Base-by-base conservation (phyloP, 2,888 invertebrate species). In the Lampropteryx suffumata region DNA sequence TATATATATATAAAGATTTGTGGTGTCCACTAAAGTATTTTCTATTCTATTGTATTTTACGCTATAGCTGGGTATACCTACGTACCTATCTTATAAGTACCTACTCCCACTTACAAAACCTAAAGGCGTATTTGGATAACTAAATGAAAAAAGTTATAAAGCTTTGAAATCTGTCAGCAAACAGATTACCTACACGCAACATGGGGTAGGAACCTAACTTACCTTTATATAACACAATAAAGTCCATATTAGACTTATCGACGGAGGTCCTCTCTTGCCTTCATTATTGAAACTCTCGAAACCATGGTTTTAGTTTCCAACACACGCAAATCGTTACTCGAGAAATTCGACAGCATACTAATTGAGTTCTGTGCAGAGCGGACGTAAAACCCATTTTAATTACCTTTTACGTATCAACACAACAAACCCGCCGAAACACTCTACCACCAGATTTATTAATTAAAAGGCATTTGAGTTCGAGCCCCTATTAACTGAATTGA, bases 371-470 rank as follows among this genome's bases (percentile, higher is more conserved):
- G 56, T 55, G 55, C 61, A 55, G 55, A 45, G 49, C 55, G 56
- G 50, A 53, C 63, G 54, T 51, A 62, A 57, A 59, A 61, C 57
- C 57, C 59, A 42, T 55, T 67, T 67, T 71, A 72, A 76, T 77
- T 74, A 66, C 61, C 62, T 61, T 65, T 59, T 54, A 54, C 59
- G 61, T 69, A 59, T 62, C 33, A 47, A 43, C 46, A 47, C 61
- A 59, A 51, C 39, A 51, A 24, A 53, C 52, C 59, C 53, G 52
- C 51, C 61, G 63, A 56, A 66, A 65, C 62, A 60, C 59, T 53
- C 65, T 56, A 49, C 49, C 39, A 50, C 52, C 61, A 29, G 60
- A 65, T 48, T 65, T 63, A 63, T 60, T 65, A 62, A 69, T 69
- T 64, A 64, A 61, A 46, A 56, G 66, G 67, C 56, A 69, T 43